phyloP scores from a whole-genome alignment of 2,113 vertebrate species.

The Pachycephala philippinensis region DNA sequence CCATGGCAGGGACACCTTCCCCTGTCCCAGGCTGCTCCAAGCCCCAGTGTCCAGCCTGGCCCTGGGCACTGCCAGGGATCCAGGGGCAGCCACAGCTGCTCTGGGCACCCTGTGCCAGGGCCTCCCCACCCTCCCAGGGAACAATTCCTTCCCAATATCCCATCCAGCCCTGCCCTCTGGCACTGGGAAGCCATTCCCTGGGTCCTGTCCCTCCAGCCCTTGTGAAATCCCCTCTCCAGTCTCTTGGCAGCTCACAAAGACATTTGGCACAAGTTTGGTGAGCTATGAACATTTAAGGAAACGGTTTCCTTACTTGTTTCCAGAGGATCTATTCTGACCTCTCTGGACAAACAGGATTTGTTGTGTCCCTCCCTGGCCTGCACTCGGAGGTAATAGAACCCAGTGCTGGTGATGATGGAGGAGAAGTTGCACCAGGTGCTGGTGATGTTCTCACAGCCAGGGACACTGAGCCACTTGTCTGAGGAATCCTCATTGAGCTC shows the following conservation, averaged over 20 bases:
- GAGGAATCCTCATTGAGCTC: not conserved
- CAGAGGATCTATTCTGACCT: slow-evolving; percentile 13
- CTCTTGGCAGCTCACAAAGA: not conserved
- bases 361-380: slow-evolving; percentile 8
- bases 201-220: rapidly evolving
- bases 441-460: slow-evolving; percentile 22
- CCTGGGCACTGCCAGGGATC: not conserved
- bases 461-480: slow-evolving; percentile 28
- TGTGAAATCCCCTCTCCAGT: not conserved
- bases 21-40: not conserved
- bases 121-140: not conserved
- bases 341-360: slow-evolving; percentile 58
- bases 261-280: not conserved
- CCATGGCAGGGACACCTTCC: not conserved
- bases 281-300: not conserved
- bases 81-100: not conserved
- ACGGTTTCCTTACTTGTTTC: slow-evolving; percentile 28
- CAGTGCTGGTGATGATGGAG: not conserved
- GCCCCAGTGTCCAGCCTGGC: not conserved
- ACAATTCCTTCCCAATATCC: not conserved
- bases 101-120: not conserved
- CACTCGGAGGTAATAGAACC: slow-evolving; percentile 38
- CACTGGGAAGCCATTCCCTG: not conserved
- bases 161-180: not conserved
- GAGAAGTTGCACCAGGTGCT: slow-evolving; percentile 43